phyloP scores from a whole-genome alignment of 2,113 vertebrate species.

The Pandion haliaetus region DNA sequence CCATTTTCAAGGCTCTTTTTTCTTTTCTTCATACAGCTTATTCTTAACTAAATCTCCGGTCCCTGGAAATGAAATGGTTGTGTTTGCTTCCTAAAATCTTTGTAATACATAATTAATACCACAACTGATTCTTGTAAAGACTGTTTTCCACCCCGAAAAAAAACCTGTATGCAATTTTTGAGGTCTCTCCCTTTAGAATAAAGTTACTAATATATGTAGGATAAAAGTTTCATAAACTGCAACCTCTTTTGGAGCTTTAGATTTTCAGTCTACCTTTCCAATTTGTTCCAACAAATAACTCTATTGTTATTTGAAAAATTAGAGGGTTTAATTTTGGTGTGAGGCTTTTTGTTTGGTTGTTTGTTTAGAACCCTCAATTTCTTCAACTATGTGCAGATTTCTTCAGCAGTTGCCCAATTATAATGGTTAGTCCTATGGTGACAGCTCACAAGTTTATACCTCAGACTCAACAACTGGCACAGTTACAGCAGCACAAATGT shows the following conservation, averaged over 20 bases:
- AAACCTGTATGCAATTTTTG: background rate
- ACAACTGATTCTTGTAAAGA: background rate
- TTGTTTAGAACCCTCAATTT: background rate
- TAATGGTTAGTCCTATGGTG: background rate
- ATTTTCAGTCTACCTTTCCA: background rate
- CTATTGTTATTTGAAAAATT: background rate
- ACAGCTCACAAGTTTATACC: background rate
- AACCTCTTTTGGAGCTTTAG: background rate
- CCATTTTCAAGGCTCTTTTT: background rate
- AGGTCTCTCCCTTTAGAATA: background rate
- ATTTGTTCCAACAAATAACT: background rate
- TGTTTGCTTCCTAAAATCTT: background rate
- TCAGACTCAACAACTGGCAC: background rate
- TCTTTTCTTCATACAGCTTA: background rate
- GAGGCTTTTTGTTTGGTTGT: background rate
- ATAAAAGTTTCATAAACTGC: background rate
- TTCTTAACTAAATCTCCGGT: background rate
- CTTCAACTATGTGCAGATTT: background rate
- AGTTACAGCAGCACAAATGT: background rate
- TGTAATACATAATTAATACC: background rate
- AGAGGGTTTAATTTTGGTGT: background rate
- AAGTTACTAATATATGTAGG: background rate
- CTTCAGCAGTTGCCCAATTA: background rate
- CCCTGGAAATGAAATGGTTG: fast-evolving
- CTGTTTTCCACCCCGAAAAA: fast-evolving